Percentiles rank a stretch among this genome's conserved stretches.
phyloP scores from a whole-genome alignment of 2,113 vertebrate species.

The Acinonyx jubatus region DNA sequence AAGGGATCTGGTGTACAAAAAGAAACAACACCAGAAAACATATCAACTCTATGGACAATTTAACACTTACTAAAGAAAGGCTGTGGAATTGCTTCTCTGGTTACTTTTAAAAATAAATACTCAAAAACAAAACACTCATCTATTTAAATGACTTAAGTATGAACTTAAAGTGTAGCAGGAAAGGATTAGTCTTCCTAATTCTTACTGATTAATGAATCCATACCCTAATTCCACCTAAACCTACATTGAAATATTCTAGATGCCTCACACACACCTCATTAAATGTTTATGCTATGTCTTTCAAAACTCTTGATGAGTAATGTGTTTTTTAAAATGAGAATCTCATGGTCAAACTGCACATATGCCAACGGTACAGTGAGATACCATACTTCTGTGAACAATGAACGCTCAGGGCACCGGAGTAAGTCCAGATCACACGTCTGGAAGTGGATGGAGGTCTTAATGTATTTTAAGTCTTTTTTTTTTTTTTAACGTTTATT shows the following conservation, averaged over 20 bases:
- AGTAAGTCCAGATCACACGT: neutral
- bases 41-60: neutral
- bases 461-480: neutral
- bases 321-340: constrained; percentile 45
- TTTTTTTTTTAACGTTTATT: no score
- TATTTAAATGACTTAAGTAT: constrained; percentile 44
- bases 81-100: neutral
- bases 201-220: constrained; percentile 22
- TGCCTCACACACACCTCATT: neutral
- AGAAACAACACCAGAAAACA: neutral
- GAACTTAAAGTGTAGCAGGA: neutral
- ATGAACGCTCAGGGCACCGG: neutral
- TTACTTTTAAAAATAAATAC: constrained; percentile 48
- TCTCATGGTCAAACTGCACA: constrained; percentile 37
- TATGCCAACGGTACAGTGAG: neutral
- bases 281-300: neutral
- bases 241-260: constrained; percentile 3
- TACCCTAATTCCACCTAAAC: neutral
- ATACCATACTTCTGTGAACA: neutral
- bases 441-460: neutral
- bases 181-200: neutral
- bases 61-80: constrained; percentile 10
- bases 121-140: neutral
- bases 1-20: neutral
- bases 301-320: constrained; percentile 19